phyloP scores from a whole-genome alignment of 1,140 invertebrate genomes.

The Rhagoletis pomonella region DNA sequence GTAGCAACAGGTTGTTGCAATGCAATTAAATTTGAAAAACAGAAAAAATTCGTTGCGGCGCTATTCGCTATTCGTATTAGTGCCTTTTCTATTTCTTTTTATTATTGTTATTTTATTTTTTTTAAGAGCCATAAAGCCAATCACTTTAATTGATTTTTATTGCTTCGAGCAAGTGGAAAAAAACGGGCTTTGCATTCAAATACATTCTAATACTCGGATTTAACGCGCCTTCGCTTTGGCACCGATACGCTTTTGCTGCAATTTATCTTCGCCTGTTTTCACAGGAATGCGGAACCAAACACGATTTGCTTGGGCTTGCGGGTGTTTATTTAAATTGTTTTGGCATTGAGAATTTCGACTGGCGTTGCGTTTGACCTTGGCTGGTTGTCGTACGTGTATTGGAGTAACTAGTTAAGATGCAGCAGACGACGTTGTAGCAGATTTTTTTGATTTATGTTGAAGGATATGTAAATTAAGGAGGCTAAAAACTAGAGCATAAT shows the following conservation, averaged over 20 bases:
- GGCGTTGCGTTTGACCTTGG: neutral
- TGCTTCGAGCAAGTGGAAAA: neutral
- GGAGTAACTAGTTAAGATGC: too few species aligned
- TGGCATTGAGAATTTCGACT: neutral
- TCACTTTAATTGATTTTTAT: slow-evolving; percentile 46
- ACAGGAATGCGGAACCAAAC: neutral
- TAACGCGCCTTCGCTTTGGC: neutral
- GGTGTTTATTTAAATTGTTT: neutral
- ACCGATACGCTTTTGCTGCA: neutral
- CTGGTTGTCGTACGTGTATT: neutral
- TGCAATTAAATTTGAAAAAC: neutral
- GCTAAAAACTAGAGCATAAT: too few species aligned
- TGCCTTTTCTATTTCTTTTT: neutral
- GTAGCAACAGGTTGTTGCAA: slow-evolving; percentile 35
- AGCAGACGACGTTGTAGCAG: too few species aligned
- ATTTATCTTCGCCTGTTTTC: neutral
- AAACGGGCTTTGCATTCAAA: slow-evolving; percentile 7
- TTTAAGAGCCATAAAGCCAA: neutral
- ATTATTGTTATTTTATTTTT: neutral
- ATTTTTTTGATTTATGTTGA: too few species aligned
- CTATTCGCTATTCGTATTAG: neutral
- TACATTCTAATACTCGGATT: neutral
- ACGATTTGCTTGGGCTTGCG: neutral
- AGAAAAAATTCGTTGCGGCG: neutral
- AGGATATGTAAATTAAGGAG: too few species aligned